Conservation (phyloP, 2,113 vertebrate genomes). For the Heterotilapia buettikoferi region DNA sequence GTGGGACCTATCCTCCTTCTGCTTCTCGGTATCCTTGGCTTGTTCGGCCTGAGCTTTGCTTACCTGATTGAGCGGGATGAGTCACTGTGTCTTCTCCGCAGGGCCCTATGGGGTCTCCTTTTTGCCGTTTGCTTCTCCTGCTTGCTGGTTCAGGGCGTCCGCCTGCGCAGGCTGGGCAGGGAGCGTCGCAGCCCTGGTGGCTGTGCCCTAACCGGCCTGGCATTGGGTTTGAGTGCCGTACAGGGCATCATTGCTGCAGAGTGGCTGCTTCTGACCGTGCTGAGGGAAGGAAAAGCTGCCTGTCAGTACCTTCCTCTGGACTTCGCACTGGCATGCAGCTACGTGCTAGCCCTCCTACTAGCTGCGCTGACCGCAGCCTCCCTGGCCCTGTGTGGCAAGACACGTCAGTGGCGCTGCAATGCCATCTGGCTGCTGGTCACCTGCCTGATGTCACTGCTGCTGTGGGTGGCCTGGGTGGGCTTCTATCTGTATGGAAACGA, state of each 20-base stretch:
- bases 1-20: conserved; percentile 87
- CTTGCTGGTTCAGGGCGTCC: conserved; percentile 85
- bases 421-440: conserved; percentile 84
- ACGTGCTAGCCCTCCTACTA: conserved; percentile 83
- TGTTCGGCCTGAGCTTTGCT: conserved; percentile 89
- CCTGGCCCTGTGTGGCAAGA: conserved; percentile 87
- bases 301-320: conserved; percentile 89
- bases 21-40: conserved; percentile 83
- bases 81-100: conserved; percentile 79
- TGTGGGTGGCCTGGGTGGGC: conserved; percentile 93
- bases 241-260: conserved; percentile 90
- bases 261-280: conserved; percentile 89
- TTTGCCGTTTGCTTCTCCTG: conserved; percentile 94
- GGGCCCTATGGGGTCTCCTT: conserved; percentile 89
- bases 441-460: conserved; percentile 81
- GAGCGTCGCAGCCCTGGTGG: conserved; percentile 83
- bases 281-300: conserved; percentile 81
- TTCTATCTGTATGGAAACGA: conserved; percentile 90
- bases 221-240: conserved; percentile 83
- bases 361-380: conserved; percentile 77
- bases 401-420: conserved; percentile 86
- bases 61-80: conserved; percentile 92
- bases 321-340: conserved; percentile 87
- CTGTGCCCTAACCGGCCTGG: conserved; percentile 81
- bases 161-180: conserved; percentile 80